Evolutionary conservation across 2,113 vertebrate genomes (phyloP).

Genomic region (Thymallus thymallus): DNA sequence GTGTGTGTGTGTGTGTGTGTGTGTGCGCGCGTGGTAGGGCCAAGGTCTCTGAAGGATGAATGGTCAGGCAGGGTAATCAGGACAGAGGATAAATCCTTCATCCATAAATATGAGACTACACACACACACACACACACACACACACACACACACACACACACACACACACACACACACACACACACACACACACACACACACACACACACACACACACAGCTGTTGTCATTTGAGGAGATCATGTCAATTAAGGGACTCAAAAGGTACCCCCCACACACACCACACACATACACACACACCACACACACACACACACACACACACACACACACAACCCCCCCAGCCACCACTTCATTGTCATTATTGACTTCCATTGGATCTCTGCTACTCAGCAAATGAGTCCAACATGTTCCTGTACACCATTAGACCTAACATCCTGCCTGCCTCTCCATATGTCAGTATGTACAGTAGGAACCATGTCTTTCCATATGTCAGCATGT

Average conservation of each 20-base stretch:
- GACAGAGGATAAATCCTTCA: conserved; percentile 71
- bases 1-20: conserved; percentile 18
- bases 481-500: too few species aligned
- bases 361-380: conserved; percentile 45
- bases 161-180: conserved; percentile 39
- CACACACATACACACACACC: neutral
- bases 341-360: neutral
- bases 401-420: conserved; percentile 52
- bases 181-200: conserved; percentile 18
- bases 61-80: conserved; percentile 75
- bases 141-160: conserved; percentile 1
- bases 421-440: conserved; percentile 49
- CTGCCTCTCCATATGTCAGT: neutral
- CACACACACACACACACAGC: conserved; percentile 40
- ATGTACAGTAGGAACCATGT: too few species aligned
- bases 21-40: conserved; percentile 43
- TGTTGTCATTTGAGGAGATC: conserved; percentile 56
- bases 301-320: too few species aligned
- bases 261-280: neutral
- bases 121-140: conserved; percentile 1
- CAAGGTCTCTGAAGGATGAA: conserved; percentile 73
- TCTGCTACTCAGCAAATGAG: conserved; percentile 44
- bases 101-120: conserved; percentile 71
- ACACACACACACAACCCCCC: too few species aligned
- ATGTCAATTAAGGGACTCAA: conserved; percentile 60